Conservation (phyloP, 2,888 invertebrate genomes). For the Xestobium rufovillosum region DNA sequence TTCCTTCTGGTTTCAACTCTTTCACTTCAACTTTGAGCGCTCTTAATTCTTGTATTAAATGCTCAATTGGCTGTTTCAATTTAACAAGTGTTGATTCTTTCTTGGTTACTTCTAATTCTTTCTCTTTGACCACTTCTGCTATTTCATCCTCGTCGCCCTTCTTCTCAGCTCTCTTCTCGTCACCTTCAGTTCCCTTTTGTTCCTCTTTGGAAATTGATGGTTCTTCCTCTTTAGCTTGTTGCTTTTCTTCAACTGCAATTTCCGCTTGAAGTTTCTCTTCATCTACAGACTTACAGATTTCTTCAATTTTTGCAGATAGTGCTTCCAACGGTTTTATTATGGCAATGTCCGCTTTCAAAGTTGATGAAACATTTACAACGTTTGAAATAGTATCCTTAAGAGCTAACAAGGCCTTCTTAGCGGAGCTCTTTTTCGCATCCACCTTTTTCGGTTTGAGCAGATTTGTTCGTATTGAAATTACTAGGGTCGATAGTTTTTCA, state of each 20-base stretch:
- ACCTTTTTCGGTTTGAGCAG: conserved; percentile 4
- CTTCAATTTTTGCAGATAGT: conserved; percentile 12
- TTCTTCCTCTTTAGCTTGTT: conserved; percentile 17
- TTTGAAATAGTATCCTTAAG: conserved; percentile 20
- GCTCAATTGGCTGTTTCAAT: neutral
- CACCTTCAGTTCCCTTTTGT: conserved; percentile 15
- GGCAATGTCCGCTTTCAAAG: conserved; percentile 10
- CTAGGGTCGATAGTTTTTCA: conserved; percentile 10
- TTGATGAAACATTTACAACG: conserved; percentile 8
- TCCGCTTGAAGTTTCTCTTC: conserved; percentile 8
- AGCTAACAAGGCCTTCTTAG: conserved; percentile 17
- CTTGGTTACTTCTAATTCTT: conserved; percentile 11
- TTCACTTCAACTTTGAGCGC: neutral
- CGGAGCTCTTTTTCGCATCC: conserved; percentile 12
- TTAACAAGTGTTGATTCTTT: conserved; percentile 5
- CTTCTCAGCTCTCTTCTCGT: conserved; percentile 16
- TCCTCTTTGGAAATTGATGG: too few species aligned
- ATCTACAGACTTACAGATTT: conserved; percentile 12
- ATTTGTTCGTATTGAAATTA: conserved; percentile 5
- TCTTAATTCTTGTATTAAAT: neutral
- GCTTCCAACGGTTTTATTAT: conserved; percentile 15
- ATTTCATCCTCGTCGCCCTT: conserved; percentile 16
- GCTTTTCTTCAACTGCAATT: conserved; percentile 15
- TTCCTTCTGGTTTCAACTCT: neutral
- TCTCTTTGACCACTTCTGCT: conserved; percentile 8